Evolutionary conservation across 2,113 vertebrate species (phyloP).

Genomic region (Macrotus californicus): DNA sequence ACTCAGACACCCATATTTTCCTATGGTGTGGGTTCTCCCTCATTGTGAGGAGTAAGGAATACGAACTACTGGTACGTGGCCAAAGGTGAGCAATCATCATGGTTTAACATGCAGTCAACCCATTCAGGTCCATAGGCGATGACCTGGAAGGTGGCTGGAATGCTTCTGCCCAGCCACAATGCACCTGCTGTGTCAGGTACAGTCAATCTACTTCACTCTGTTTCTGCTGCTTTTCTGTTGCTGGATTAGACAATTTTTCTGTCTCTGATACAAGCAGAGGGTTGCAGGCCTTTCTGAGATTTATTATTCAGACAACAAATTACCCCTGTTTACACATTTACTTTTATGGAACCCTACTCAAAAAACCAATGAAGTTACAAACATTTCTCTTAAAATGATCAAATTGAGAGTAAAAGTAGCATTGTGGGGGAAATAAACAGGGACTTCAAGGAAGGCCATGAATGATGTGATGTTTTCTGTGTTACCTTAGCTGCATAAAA

Average conservation of each 20-base stretch:
- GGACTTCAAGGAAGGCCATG: background rate
- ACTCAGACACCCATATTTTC: background rate
- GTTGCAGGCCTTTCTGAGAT: background rate
- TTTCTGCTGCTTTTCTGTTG: background rate
- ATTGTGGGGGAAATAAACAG: background rate
- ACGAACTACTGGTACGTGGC: background rate
- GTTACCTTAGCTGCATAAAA: background rate
- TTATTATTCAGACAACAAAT: background rate
- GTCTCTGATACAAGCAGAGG: background rate
- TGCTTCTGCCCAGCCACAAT: background rate
- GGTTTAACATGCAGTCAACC: background rate
- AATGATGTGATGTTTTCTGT: background rate
- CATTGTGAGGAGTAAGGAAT: background rate
- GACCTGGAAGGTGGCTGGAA: background rate
- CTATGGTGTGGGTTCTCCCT: background rate
- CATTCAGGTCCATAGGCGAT: background rate
- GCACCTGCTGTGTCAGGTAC: background rate
- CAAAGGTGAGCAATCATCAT: background rate
- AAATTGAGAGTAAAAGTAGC: background rate
- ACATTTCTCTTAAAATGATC: slow-evolving; percentile 4
- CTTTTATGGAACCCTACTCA: background rate
- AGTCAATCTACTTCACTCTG: background rate
- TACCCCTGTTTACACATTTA: slow-evolving; percentile 1
- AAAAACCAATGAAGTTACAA: slow-evolving; percentile 4
- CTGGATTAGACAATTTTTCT: background rate